phyloP scores from a whole-genome alignment of 2,797 vertebrate genomes.

The Pyrocephalus nanus region DNA sequence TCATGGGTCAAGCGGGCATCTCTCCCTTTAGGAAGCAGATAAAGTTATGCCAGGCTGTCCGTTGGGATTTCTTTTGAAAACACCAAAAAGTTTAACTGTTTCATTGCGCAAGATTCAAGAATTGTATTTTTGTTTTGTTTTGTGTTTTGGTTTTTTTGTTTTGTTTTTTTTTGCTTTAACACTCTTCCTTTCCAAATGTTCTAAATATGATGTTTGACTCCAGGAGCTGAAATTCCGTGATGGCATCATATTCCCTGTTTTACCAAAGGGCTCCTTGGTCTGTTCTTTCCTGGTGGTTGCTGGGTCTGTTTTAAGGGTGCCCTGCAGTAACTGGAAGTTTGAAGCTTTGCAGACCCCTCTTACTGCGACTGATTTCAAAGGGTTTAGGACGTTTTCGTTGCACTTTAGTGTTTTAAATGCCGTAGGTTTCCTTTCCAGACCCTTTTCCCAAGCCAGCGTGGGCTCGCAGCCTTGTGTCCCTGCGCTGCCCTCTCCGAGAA shows the following conservation, averaged over 20 bases:
- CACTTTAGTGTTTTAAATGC: conserved; percentile 73
- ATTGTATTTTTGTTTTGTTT: conserved; percentile 24
- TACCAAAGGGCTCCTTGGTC: conserved; percentile 53
- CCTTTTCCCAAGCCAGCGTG: not conserved
- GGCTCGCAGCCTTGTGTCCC: conserved; percentile 4
- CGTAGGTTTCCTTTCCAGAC: conserved; percentile 17
- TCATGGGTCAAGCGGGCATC: conserved; percentile 37
- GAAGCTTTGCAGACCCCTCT: conserved; percentile 48
- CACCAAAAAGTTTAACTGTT: conserved; percentile 72
- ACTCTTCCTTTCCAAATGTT: conserved; percentile 62
- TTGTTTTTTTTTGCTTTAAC: conserved; percentile 48
- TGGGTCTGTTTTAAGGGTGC: conserved; percentile 32
- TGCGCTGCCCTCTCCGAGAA: conserved; percentile 14
- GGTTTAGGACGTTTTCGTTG: conserved; percentile 60
- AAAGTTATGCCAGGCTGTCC: conserved; percentile 58
- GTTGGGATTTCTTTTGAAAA: conserved; percentile 70
- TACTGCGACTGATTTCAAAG: conserved; percentile 25
- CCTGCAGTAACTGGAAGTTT: conserved; percentile 65
- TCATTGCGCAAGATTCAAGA: conserved; percentile 52
- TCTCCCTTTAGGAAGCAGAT: conserved; percentile 59
- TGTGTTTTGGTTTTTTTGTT: not conserved
- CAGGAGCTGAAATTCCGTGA: not conserved
- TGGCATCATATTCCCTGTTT: conserved; percentile 13
- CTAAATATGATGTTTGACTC: conserved; percentile 61
- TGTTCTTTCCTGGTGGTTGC: conserved; percentile 43